phyloP scores from a whole-genome alignment of 2,888 invertebrate genomes.

The Timema podura region DNA sequence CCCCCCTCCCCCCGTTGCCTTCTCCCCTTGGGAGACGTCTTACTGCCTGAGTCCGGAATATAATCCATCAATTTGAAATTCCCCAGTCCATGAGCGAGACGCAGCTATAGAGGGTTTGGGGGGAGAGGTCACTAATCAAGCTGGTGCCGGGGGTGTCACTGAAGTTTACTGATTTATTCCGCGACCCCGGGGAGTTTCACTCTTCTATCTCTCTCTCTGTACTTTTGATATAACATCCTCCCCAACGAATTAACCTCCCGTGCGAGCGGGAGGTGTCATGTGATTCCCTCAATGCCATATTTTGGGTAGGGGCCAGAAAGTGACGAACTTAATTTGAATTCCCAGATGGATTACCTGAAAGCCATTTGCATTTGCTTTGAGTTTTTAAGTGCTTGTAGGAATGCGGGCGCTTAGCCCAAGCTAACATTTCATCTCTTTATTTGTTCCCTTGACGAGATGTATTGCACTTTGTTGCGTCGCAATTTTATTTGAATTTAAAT shows the following conservation, averaged over 20 bases:
- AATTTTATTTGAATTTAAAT: too few species aligned
- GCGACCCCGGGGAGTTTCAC: constrained; percentile 17
- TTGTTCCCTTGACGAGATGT: background rate
- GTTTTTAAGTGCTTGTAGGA: too few species aligned
- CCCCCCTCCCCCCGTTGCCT: too few species aligned
- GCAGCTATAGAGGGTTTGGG: background rate
- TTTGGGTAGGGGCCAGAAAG: background rate
- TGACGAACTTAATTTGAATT: constrained; percentile 23
- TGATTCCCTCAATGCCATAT: background rate
- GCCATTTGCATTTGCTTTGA: too few species aligned
- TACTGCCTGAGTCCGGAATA: background rate
- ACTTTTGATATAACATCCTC: background rate
- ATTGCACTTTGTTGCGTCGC: background rate
- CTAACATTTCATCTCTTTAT: background rate
- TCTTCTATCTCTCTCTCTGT: too few species aligned
- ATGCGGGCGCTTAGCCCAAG: too few species aligned
- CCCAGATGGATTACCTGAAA: constrained; percentile 15
- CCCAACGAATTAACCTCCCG: background rate
- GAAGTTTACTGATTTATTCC: constrained; percentile 25
- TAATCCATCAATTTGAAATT: constrained; percentile 29
- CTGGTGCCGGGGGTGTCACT: constrained; percentile 12
- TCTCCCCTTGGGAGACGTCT: constrained; percentile 15
- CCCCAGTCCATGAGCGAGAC: background rate
- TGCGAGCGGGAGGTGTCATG: background rate
- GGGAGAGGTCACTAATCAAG: constrained; percentile 19